phyloP scores from a whole-genome alignment of 1,140 invertebrate genomes.

The Drosophila paulistorum region DNA sequence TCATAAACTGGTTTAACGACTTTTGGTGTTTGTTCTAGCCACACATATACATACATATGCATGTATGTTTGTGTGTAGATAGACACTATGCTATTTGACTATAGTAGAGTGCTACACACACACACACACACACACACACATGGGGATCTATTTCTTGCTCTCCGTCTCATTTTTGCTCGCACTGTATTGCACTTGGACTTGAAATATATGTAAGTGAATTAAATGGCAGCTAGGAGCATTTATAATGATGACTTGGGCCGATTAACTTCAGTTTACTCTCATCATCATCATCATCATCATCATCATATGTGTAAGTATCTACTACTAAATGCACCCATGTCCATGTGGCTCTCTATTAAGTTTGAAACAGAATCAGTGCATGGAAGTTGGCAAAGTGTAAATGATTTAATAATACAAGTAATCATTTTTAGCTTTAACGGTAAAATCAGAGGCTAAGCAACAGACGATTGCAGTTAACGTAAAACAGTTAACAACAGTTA shows the following conservation, averaged over 20 bases:
- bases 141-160: background rate
- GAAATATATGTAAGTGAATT: constrained; percentile 25
- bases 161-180: background rate
- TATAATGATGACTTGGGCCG: background rate
- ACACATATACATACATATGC: background rate
- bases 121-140: background rate
- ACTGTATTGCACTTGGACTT: constrained; percentile 48
- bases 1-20: constrained; percentile 76
- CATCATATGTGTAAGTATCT: background rate
- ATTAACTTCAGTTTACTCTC: background rate
- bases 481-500: constrained; percentile 16
- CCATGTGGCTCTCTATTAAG: background rate
- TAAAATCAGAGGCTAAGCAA: constrained; percentile 9
- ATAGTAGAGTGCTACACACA: background rate
- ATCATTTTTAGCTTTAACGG: constrained; percentile 2
- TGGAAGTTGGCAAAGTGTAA: constrained; percentile 63
- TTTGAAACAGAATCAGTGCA: constrained; percentile 61
- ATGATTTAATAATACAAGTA: constrained; percentile 55
- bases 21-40: constrained; percentile 56
- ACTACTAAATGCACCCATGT: too few relatives aligned
- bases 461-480: too few relatives aligned
- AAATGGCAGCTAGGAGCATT: background rate
- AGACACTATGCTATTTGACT: background rate
- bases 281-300: background rate
- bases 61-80: too few relatives aligned